Evolutionary conservation across 1,140 invertebrate genomes (phyloP), one percentile per base, ranked within the genome.

Genomic region (Drosophila ambigua): DNA sequence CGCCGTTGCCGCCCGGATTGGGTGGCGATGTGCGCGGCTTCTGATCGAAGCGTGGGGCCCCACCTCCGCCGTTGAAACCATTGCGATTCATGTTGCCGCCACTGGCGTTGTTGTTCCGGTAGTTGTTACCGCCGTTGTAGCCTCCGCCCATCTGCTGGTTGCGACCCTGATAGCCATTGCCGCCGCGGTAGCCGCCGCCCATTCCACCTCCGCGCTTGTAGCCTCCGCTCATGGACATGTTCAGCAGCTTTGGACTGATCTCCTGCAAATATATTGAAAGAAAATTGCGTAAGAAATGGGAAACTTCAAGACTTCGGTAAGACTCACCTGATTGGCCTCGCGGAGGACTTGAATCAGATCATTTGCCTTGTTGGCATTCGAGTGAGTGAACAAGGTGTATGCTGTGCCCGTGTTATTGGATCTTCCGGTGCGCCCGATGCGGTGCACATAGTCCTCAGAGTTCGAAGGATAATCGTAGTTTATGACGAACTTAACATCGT

Each of bases 391-490:
- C 93, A 99, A 98, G 13, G 99, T 99, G 92, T 99, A 99, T 0
- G 99, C 98, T 2, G 98, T 99, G 60, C 99, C 99, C 35, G 97
- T 98, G 67, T 92, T 98, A 80, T 98, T 96, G 44, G 97, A 96
- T 67, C 99, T 94, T 53, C 98, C 99, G 48, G 99, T 99, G 89
- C 99, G 95, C 57, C 99, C 99, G 92, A 99, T 99, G 66, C 99
- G 95, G 93, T 99, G 99, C 43, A 99, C 98, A 93, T 99, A 99
- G 93, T 99, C 99, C 94, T 99, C 99, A 43, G 98, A 98, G 92
- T 98, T 98, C 82, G 97, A 98, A 15, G 99, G 99, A 93, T 99
- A 99, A 93, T 99, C 99, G 94, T 97, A 99, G 94, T 99, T 99
- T 91, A 99, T 99, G 44, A 99, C 99, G 94, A 98, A 99, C 93